These are phyloP conservation scores for Sminthurinus aureus DNA, from an alignment of 2,888 invertebrate species.

Conservation along the genomic window DNA sequence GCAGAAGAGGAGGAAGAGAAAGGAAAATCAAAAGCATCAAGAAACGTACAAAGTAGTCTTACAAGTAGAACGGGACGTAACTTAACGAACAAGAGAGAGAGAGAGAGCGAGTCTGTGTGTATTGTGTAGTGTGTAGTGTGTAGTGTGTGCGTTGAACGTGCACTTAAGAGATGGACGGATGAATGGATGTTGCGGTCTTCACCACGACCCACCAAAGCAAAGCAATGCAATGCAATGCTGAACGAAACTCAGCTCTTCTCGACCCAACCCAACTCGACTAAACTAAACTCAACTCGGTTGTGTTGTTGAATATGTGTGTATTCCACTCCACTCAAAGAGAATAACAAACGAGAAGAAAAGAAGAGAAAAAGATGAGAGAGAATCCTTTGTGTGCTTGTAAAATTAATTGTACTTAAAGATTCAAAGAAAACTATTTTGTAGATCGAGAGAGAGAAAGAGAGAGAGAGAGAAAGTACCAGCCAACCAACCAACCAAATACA, in stretches of 20 bases:
- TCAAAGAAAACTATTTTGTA: not conserved
- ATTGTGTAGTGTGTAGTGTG: too few species aligned
- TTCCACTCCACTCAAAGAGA: not conserved
- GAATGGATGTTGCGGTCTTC: not conserved
- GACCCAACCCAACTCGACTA: too few species aligned
- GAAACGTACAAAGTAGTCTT: not conserved
- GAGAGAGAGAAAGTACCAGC: too few species aligned
- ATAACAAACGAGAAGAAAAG: not conserved
- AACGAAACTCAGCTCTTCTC: too few species aligned
- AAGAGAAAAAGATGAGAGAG: slow-evolving; percentile 5
- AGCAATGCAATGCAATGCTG: too few species aligned
- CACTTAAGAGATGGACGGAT: not conserved
- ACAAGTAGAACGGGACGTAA: not conserved
- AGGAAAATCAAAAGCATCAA: not conserved
- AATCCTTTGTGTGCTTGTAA: not conserved
- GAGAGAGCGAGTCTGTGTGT: not conserved
- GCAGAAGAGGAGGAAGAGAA: not conserved
- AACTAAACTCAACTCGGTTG: too few species aligned
- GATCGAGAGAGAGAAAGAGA: too few species aligned
- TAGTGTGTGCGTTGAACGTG: too few species aligned
- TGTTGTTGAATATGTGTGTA: too few species aligned
- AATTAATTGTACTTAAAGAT: slow-evolving; percentile 1
- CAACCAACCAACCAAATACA: too few species aligned
- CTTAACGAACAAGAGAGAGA: not conserved
- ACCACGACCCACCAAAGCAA: not conserved